These are phyloP conservation scores for Eudorcas thomsonii DNA, from an alignment of 2,113 vertebrate species.

Conservation along the genomic window DNA sequence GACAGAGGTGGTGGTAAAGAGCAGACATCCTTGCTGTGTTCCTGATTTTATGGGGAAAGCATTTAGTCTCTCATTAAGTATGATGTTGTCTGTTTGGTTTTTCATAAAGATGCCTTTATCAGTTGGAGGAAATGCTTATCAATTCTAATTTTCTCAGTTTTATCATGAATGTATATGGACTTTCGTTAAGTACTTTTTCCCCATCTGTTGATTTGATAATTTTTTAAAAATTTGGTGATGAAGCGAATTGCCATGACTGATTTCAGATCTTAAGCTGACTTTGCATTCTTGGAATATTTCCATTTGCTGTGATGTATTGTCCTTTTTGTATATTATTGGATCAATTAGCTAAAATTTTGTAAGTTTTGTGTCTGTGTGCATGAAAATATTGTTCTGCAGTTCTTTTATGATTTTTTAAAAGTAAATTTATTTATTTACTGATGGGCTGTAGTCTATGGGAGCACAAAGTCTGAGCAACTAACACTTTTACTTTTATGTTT, in stretches of 20 bases:
- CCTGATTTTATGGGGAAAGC: not conserved
- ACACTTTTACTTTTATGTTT: not conserved
- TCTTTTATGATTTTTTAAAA: not conserved
- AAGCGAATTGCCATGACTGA: not conserved
- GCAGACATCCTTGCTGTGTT: not conserved
- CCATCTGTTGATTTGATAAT: not conserved
- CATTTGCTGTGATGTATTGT: not conserved
- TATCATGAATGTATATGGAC: not conserved
- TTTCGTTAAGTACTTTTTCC: not conserved
- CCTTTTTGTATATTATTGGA: not conserved
- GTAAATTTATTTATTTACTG: not conserved
- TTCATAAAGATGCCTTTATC: not conserved
- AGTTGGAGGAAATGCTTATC: not conserved
- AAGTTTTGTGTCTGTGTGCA: not conserved
- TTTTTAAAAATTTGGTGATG: not conserved
- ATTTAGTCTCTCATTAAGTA: not conserved
- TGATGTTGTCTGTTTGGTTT: not conserved
- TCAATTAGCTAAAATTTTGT: not conserved
- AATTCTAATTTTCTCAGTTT: not conserved
- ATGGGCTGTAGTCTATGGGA: not conserved
- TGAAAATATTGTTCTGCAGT: not conserved
- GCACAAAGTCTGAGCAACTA: not conserved
- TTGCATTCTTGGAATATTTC: not conserved
- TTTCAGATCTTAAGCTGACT: conserved; percentile 14
- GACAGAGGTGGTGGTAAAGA: not conserved